These are phyloP conservation scores for Zophobas morio DNA, from an alignment of 1,140 invertebrate species.

Conservation along the genomic window DNA sequence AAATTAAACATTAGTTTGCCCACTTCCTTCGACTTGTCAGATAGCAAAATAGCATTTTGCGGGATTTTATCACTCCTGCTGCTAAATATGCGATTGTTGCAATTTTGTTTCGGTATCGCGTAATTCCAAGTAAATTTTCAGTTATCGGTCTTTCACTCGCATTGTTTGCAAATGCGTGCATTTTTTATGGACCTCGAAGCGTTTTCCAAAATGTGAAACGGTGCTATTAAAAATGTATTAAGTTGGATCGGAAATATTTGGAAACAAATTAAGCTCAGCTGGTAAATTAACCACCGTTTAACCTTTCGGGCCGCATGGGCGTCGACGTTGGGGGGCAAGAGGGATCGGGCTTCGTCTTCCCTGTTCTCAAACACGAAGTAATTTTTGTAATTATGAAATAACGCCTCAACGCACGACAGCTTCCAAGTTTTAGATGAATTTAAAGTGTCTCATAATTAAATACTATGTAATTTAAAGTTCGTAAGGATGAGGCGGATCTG, in stretches of 20 bases:
- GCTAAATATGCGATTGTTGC: too few species aligned
- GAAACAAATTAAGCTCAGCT: slow-evolving; percentile 16
- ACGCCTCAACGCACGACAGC: background rate
- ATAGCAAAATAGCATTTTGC: too few species aligned
- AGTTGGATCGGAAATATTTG: slow-evolving; percentile 14
- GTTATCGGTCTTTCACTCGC: background rate
- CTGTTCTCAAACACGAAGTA: background rate
- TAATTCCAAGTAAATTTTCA: background rate
- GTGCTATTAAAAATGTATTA: slow-evolving; percentile 2
- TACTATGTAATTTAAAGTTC: too few species aligned
- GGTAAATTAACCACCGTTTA: slow-evolving; percentile 31
- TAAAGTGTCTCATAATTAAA: background rate
- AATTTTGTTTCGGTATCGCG: background rate
- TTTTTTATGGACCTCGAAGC: too few species aligned
- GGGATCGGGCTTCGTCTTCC: background rate
- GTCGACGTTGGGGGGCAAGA: background rate
- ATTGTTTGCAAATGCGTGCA: background rate
- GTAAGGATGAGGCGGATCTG: too few species aligned
- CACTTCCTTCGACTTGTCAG: too few species aligned
- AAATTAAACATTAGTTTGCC: too few species aligned
- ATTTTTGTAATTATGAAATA: slow-evolving; percentile 9
- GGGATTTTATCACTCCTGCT: too few species aligned
- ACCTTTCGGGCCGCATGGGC: slow-evolving; percentile 3
- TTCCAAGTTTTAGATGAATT: background rate
- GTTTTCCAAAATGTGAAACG: too few species aligned